A percentile compares a stretch with the other conserved stretches of the same genome.
phyloP scores from a whole-genome alignment of 2,888 invertebrate species.

The Cosmorhoe ocellata region DNA sequence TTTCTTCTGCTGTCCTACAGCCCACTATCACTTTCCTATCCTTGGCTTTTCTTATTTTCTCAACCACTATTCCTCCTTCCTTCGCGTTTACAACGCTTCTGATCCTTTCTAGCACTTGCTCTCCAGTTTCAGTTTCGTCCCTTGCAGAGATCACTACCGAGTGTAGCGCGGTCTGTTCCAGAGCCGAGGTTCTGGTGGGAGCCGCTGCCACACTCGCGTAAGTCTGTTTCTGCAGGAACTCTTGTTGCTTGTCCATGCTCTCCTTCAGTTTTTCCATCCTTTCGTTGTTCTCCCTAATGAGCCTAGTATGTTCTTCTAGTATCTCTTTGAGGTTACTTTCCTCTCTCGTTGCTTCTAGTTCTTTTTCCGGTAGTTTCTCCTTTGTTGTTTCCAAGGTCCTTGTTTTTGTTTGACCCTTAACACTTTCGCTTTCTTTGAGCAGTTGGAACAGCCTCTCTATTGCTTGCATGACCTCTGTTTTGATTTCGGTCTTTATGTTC shows the following conservation, averaged over 20 bases:
- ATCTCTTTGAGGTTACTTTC: background rate
- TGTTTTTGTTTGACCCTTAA: background rate
- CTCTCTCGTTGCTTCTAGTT: background rate
- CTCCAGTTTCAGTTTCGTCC: no score
- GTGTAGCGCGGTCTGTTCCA: no score
- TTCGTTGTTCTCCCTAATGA: background rate
- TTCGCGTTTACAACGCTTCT: background rate
- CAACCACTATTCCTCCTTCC: background rate
- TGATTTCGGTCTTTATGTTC: background rate
- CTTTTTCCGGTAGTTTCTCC: no score
- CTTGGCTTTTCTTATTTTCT: constrained; percentile 7
- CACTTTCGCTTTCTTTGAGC: background rate
- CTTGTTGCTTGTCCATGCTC: background rate
- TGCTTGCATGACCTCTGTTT: background rate
- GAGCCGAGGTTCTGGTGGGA: no score
- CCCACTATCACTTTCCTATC: constrained; percentile 7
- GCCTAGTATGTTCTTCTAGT: background rate
- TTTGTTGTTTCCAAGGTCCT: background rate
- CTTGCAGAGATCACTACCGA: no score
- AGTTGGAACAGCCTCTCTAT: background rate
- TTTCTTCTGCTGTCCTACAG: background rate
- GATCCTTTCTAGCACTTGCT: no score
- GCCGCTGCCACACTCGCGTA: no score
- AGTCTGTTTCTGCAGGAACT: background rate
- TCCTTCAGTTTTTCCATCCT: background rate